phyloP scores from a whole-genome alignment of 2,888 invertebrate genomes.

The Tenthredo mesomela region DNA sequence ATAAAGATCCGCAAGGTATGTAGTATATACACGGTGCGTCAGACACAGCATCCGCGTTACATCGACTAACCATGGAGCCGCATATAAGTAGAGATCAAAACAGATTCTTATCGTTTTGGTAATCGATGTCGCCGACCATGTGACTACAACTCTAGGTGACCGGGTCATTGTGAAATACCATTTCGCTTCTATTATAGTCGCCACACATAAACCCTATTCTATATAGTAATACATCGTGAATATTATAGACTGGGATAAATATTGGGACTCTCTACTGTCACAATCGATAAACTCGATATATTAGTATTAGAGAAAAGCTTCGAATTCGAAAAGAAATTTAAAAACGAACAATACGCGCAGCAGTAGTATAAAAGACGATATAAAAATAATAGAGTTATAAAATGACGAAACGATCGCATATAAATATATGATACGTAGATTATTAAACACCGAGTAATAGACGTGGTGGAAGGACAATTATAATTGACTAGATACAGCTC shows the following conservation, averaged over 20 bases:
- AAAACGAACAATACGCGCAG: not conserved
- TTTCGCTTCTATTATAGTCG: not conserved
- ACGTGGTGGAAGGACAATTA: not conserved
- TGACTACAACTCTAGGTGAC: constrained; percentile 30
- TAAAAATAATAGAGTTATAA: constrained; percentile 18
- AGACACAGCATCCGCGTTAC: constrained; percentile 33
- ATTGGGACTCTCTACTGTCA: not conserved
- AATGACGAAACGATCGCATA: not conserved
- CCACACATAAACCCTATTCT: not conserved
- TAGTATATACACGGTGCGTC: constrained; percentile 2
- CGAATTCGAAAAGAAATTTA: not conserved
- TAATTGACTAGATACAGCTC: constrained; percentile 36
- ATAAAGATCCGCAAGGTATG: not conserved
- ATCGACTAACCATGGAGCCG: not conserved
- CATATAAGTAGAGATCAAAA: constrained; percentile 42
- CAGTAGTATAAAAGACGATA: not conserved
- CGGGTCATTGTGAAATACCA: constrained; percentile 33
- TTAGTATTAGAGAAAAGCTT: not conserved
- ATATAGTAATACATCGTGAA: not conserved
- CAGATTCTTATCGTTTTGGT: constrained; percentile 39
- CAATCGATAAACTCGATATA: too few species aligned
- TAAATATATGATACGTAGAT: not conserved
- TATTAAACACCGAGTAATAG: not conserved
- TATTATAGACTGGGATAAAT: not conserved
- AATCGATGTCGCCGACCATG: constrained; percentile 47